Evolutionary conservation across 2,888 invertebrate species (phyloP), one percentile per base, ranked within the genome.

Genomic region (Metellina segmentata): DNA sequence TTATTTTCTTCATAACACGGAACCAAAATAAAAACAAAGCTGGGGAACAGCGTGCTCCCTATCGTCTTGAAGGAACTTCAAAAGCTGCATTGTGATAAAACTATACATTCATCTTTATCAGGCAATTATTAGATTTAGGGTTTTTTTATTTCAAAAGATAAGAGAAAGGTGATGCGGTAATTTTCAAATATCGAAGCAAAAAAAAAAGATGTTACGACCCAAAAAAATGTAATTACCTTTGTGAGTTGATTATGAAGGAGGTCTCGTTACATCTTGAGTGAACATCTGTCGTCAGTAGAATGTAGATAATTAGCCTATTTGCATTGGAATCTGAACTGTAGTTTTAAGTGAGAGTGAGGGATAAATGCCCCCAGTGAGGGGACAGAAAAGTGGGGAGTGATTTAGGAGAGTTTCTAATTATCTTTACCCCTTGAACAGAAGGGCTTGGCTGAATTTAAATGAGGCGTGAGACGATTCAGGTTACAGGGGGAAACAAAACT

Each of bases 301-400:
- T 51, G 69, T 16, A 75, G 77, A 86, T 86, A 86, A 86, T 86
- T 78, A 86, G 86, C 70, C 52, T 86, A 86, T 86, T 78, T 86
- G 70, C 86, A 77, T 71, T 20, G 86, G 78, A 71, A 78, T 86
- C 20, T 86, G 78, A 78, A 69, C 48, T 75, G n/a, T 48, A 69
- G 71, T 61, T 52, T n/a, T 74, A 34, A 19, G 52, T 1, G 78
- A 52, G 78, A 52, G 78, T 13, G 52, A 52, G 78, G n/a, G 78
- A 61, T 79, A 79, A 79, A 79, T 79, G 20, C 69, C 34, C 16
- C 7, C 53, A 6, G 79, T 61, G 16, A 19, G 52, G 53, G 20
- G 52, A 78, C 34, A 79, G 19, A 53, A 75, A 83, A 85, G 74
- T 61, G 75, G 74, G 61, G 85, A 85, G 75, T 61, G 34, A 75